Percentiles rank a stretch among this genome's conserved stretches.
These are phyloP conservation scores for Drosophila hydei DNA, from an alignment of 1,140 invertebrate genomes.

Conservation along the genomic window DNA sequence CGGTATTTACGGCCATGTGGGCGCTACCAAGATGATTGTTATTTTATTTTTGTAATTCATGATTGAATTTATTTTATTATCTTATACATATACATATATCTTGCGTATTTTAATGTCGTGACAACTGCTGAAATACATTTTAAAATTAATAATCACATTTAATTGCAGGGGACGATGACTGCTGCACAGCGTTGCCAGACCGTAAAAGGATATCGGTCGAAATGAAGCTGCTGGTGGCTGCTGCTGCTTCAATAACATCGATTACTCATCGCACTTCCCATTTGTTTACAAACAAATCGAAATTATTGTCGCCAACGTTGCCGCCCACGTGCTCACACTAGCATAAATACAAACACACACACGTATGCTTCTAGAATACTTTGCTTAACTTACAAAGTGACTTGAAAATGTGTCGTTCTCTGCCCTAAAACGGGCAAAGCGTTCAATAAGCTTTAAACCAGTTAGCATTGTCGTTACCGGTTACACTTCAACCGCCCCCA, in stretches of 20 bases:
- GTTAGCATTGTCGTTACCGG: conserved; percentile 42
- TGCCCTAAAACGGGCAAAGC: conserved; percentile 64
- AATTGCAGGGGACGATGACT: conserved; percentile 31
- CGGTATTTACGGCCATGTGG: conserved; percentile 67
- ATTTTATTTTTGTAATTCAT: conserved; percentile 80
- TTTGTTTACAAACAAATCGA: conserved; percentile 78
- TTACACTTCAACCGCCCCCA: conserved; percentile 48
- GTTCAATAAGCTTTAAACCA: conserved; percentile 53
- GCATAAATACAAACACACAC: conserved; percentile 5
- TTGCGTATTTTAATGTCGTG: conserved; percentile 21
- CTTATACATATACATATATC: conserved; percentile 9
- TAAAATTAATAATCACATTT: conserved; percentile 12
- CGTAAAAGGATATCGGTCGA: conserved; percentile 44
- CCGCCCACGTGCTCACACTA: conserved; percentile 34
- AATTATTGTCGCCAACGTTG: conserved; percentile 43
- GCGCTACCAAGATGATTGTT: conserved; percentile 66
- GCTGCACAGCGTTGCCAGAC: conserved; percentile 9
- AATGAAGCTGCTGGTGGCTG: conserved; percentile 16
- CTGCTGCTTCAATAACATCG: conserved; percentile 16
- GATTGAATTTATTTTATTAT: conserved; percentile 70
- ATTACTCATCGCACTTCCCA: conserved; percentile 60
- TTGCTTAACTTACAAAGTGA: conserved; percentile 38
- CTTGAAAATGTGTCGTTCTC: conserved; percentile 40
- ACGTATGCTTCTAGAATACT: neutral
- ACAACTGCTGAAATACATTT: conserved; percentile 27